Evolutionary conservation across 1,140 invertebrate genomes (phyloP), one percentile per base, ranked within the genome.

Genomic region (Bombus affinis): DNA sequence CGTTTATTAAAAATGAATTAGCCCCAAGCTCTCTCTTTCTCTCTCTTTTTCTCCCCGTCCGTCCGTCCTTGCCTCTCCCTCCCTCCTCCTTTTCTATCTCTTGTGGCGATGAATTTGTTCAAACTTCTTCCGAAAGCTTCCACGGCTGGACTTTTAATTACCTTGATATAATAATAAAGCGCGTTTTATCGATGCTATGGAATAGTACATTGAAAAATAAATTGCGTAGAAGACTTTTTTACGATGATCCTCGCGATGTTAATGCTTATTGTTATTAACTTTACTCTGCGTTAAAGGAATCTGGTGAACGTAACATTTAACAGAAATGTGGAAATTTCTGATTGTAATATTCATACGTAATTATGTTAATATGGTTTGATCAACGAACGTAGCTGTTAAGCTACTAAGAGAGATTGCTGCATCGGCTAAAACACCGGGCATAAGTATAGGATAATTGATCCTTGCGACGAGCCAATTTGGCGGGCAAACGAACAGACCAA

Each of bases 1-100:
- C 92, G 89, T 92, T 94, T 93, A 89, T 91, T 92, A 92, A 93
- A 93, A 93, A 93, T 93, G 91, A 93, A 93, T 93, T 93, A 93
- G 87, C 90, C 89, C 81, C 83, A 84, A 84, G 83, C 86, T 75
- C 81, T 71, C 59, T 62, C 59, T 28, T 9, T 62, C 57, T 59
- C 59, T 62, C 59, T 62, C 28, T n/a, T 28, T 62, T 12, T 32
- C n/a, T 66, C 65, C 15, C n/a, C 15, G 6, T 35, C 65, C 2
- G n/a, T 32, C n/a, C 28, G 13, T 15, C 47, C 47, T 53, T 53
- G 18, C 6, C 47, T 22, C 18, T 18, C 57, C 57, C 57, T 3
- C 9, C 90, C 89, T 74, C 90, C 89, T 74, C 83, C 83, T 53
- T 53, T 53, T 53, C 47, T 53, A 85, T 83, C 83, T 75, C 81